phyloP scores from a whole-genome alignment of 2,797 vertebrate species.

The Spea hammondii region DNA sequence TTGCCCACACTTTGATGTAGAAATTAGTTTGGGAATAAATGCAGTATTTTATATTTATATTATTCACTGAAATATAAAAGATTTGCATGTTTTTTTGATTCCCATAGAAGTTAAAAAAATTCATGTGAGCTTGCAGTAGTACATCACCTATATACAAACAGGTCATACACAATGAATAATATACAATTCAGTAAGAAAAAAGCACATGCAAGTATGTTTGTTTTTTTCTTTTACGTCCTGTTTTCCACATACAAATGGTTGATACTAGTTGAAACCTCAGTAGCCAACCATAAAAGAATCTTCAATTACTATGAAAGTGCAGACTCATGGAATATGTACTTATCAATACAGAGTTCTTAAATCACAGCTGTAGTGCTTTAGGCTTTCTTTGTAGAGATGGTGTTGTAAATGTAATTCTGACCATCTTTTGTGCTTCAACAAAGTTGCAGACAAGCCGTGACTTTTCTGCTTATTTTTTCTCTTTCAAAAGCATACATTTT shows the following conservation, averaged over 20 bases:
- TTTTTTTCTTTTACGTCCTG: not conserved
- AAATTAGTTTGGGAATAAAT: too few relatives aligned
- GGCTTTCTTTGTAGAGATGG: constrained; percentile 15
- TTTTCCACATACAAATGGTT: not conserved
- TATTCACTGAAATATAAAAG: too few relatives aligned
- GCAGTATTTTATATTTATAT: too few relatives aligned
- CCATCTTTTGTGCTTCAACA: constrained; percentile 37
- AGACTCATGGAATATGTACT: constrained; percentile 1
- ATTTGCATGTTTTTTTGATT: too few relatives aligned
- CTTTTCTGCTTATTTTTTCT: constrained; percentile 41
- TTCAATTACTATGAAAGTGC: constrained; percentile 25
- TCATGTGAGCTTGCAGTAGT: too few relatives aligned
- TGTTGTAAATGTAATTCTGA: constrained; percentile 26
- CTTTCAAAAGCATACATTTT: constrained; percentile 23
- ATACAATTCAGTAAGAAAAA: too few relatives aligned
- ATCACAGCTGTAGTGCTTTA: constrained; percentile 21
- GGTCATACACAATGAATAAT: too few relatives aligned
- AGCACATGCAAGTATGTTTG: too few relatives aligned
- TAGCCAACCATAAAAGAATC: constrained; percentile 8
- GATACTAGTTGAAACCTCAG: not conserved
- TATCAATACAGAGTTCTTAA: constrained; percentile 23
- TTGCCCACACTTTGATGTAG: too few relatives aligned
- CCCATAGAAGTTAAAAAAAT: too few relatives aligned
- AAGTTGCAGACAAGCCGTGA: constrained; percentile 21
- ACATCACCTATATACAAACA: too few relatives aligned